Evolutionary conservation across 2,888 invertebrate species (phyloP).

Genomic region (Thereva nobilitata): DNA sequence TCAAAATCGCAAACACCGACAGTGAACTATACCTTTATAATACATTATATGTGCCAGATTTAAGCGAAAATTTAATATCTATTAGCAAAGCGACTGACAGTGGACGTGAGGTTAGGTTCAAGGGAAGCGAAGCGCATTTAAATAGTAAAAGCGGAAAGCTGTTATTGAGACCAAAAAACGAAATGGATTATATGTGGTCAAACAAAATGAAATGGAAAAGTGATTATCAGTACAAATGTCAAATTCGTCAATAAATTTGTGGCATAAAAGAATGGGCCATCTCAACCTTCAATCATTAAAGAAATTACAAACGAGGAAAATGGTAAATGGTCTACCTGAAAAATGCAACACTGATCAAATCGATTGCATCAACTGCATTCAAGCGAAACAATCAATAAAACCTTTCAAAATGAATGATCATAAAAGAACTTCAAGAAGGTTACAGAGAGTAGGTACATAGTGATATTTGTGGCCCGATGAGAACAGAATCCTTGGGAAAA

Average conservation of each 20-base stretch:
- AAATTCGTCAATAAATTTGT: background rate
- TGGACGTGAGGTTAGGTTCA: constrained; percentile 22
- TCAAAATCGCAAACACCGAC: too few species aligned
- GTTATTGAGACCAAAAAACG: background rate
- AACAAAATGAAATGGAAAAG: too few species aligned
- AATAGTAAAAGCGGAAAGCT: constrained; percentile 22
- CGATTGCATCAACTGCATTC: constrained; percentile 18
- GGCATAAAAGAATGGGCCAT: constrained; percentile 34
- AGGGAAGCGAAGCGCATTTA: constrained; percentile 22
- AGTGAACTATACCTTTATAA: background rate
- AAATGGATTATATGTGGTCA: too few species aligned
- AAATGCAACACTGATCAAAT: constrained; percentile 16
- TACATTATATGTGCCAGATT: constrained; percentile 30
- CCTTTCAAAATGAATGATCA: constrained; percentile 28
- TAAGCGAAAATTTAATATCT: constrained; percentile 29
- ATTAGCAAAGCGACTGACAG: constrained; percentile 33
- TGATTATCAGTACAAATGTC: background rate
- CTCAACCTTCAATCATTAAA: constrained; percentile 25
- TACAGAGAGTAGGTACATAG: constrained; percentile 38
- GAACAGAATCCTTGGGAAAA: constrained; percentile 32
- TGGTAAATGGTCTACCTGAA: constrained; percentile 22
- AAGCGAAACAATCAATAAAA: constrained; percentile 22
- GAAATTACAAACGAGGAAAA: constrained; percentile 23
- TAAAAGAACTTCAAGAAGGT: constrained; percentile 5
- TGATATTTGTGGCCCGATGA: constrained; percentile 40